These are phyloP conservation scores for Lasioglossum villosulum DNA, from an alignment of 2,888 invertebrate species.

Conservation along the genomic window DNA sequence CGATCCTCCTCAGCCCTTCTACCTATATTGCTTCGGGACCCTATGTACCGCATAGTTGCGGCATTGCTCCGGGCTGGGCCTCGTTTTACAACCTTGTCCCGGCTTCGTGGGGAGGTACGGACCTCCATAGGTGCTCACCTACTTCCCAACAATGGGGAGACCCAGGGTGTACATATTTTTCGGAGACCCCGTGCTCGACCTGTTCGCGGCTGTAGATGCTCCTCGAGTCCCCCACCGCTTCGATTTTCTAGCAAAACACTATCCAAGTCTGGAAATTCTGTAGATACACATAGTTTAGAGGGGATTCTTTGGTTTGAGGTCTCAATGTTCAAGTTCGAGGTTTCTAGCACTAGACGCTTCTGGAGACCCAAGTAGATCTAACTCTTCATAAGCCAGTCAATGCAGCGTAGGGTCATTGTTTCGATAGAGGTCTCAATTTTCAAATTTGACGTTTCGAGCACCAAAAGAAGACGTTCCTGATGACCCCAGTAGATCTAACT, in stretches of 20 bases:
- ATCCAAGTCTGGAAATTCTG: not conserved
- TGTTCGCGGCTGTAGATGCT: not conserved
- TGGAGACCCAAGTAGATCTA: no score
- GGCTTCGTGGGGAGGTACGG: conserved; percentile 53
- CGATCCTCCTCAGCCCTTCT: conserved; percentile 34
- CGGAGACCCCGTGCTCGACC: not conserved
- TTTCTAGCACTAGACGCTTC: no score
- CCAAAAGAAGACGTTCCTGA: no score
- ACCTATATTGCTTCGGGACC: conserved; percentile 58
- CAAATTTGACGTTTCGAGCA: no score
- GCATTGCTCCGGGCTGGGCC: conserved; percentile 74
- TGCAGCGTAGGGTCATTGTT: no score
- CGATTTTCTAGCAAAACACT: not conserved
- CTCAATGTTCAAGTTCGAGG: no score
- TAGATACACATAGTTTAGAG: not conserved
- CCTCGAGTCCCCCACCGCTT: not conserved
- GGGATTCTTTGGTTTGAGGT: no score
- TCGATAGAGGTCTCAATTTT: no score
- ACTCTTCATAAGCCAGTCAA: no score
- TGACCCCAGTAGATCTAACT: no score
- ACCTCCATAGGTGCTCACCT: conserved; percentile 61
- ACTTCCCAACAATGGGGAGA: conserved; percentile 5
- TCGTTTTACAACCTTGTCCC: conserved; percentile 70
- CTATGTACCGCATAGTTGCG: conserved; percentile 75
- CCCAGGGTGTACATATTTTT: not conserved